Conservation (phyloP, 2,888 invertebrate species). For the Leucania comma region DNA sequence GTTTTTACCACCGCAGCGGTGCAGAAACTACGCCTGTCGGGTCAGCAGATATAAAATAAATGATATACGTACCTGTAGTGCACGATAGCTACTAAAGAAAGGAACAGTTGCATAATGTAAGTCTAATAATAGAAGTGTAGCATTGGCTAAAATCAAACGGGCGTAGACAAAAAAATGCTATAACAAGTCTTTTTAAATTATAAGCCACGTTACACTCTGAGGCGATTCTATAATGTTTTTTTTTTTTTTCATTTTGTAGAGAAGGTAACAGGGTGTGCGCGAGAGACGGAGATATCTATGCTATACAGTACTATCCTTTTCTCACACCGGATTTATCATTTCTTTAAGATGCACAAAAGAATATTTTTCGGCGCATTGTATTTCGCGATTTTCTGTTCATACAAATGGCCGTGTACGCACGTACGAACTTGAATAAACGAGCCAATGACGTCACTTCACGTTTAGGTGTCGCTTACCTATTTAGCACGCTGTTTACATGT, state of each 20-base stretch:
- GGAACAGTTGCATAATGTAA: conserved; percentile 10
- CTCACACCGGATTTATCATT: no score
- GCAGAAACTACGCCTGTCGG: no score
- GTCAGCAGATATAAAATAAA: no score
- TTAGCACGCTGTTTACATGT: conserved; percentile 45
- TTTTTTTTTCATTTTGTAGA: not conserved
- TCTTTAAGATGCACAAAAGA: not conserved
- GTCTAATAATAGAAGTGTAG: conserved; percentile 23
- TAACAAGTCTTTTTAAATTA: not conserved
- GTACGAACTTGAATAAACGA: not conserved
- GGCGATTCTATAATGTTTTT: no score
- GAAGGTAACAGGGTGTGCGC: not conserved
- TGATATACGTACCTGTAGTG: no score
- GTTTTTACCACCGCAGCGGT: no score
- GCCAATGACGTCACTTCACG: conserved; percentile 14
- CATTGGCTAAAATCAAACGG: conserved; percentile 5
- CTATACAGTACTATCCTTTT: no score
- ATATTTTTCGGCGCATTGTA: not conserved
- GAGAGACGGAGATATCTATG: not conserved
- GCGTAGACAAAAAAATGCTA: not conserved
- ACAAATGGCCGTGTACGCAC: not conserved
- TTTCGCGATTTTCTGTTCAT: not conserved
- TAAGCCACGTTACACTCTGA: not conserved
- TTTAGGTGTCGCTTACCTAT: conserved; percentile 31
- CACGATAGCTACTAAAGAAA: not conserved